phyloP scores from a whole-genome alignment of 2,888 invertebrate species.

The Listrodromus nycthemerus region DNA sequence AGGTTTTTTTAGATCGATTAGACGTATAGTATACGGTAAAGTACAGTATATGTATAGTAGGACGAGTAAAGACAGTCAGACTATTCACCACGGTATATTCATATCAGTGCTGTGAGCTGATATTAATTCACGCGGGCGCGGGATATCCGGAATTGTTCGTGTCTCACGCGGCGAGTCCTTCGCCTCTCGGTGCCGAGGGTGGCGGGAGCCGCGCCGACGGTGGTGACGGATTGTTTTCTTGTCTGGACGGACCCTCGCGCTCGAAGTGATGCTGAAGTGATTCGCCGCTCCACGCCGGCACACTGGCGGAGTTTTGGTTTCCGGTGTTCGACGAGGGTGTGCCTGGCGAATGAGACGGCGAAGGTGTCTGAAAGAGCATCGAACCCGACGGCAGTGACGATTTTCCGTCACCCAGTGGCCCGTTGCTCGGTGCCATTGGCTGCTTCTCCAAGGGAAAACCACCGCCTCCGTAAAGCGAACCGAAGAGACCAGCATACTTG shows the following conservation, averaged over 20 bases:
- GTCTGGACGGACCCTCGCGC: slow-evolving; percentile 84
- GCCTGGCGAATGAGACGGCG: slow-evolving; percentile 84
- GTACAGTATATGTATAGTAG: slow-evolving; percentile 17
- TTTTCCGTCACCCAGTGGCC: slow-evolving; percentile 85
- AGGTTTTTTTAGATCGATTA: not conserved
- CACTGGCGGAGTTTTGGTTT: slow-evolving; percentile 84
- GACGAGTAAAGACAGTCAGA: slow-evolving; percentile 34
- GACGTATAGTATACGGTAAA: slow-evolving; percentile 27
- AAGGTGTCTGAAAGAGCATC: slow-evolving; percentile 83
- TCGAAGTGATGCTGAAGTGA: slow-evolving; percentile 87
- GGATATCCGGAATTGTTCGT: slow-evolving; percentile 20
- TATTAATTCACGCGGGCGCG: slow-evolving; percentile 10
- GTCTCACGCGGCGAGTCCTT: slow-evolving; percentile 89
- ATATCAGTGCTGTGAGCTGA: not conserved
- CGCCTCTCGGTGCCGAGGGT: slow-evolving; percentile 88
- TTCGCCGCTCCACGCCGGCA: slow-evolving; percentile 85
- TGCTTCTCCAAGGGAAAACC: slow-evolving; percentile 86
- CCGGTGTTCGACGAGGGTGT: slow-evolving; percentile 80
- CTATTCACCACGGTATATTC: slow-evolving; percentile 23
- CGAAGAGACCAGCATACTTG: slow-evolving; percentile 91
- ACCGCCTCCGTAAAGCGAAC: slow-evolving; percentile 88
- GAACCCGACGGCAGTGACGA: slow-evolving; percentile 80
- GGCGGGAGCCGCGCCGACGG: slow-evolving; percentile 87
- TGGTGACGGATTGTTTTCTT: slow-evolving; percentile 82
- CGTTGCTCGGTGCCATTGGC: slow-evolving; percentile 85